phyloP scores from a whole-genome alignment of 2,888 invertebrate genomes.

The Galeopsomyia nigrocyanea region DNA sequence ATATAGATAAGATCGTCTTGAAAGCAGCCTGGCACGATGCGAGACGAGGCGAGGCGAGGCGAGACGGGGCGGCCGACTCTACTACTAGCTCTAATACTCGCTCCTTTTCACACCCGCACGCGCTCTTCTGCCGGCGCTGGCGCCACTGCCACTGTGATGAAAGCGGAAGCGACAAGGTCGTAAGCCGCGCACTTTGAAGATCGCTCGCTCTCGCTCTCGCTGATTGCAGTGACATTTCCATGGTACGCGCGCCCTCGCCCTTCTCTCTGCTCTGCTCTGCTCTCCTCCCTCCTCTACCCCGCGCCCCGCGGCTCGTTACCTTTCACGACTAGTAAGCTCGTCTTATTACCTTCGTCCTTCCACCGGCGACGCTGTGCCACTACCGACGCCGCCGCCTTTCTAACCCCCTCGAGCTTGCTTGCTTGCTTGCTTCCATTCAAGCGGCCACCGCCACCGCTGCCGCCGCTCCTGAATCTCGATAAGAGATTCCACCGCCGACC shows the following conservation, averaged over 20 bases:
- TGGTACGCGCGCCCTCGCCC: slow-evolving; percentile 9
- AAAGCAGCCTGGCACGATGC: too few species aligned
- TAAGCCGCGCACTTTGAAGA: slow-evolving; percentile 45
- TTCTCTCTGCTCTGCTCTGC: too few species aligned
- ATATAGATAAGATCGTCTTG: slow-evolving; percentile 24
- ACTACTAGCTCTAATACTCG: neutral
- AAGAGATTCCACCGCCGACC: slow-evolving; percentile 30
- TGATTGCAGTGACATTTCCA: slow-evolving; percentile 53
- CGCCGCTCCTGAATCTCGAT: slow-evolving; percentile 16
- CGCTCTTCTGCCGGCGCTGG: neutral
- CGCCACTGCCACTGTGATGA: slow-evolving; percentile 14
- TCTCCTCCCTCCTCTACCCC: too few species aligned
- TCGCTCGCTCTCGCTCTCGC: slow-evolving; percentile 28
- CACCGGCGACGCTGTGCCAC: too few species aligned
- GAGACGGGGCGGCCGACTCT: too few species aligned
- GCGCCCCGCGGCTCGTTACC: slow-evolving; percentile 49
- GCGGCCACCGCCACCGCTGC: neutral
- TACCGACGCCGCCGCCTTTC: slow-evolving; percentile 12
- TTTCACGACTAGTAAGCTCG: slow-evolving; percentile 49
- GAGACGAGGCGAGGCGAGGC: too few species aligned
- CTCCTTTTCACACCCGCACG: neutral
- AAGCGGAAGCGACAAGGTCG: slow-evolving; percentile 43
- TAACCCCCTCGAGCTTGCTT: slow-evolving; percentile 11
- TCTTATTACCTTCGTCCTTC: slow-evolving; percentile 49
- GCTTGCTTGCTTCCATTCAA: slow-evolving; percentile 13